These are phyloP conservation scores for Nyctalus aviator DNA, from an alignment of 2,797 vertebrate genomes.

Conservation along the genomic window DNA sequence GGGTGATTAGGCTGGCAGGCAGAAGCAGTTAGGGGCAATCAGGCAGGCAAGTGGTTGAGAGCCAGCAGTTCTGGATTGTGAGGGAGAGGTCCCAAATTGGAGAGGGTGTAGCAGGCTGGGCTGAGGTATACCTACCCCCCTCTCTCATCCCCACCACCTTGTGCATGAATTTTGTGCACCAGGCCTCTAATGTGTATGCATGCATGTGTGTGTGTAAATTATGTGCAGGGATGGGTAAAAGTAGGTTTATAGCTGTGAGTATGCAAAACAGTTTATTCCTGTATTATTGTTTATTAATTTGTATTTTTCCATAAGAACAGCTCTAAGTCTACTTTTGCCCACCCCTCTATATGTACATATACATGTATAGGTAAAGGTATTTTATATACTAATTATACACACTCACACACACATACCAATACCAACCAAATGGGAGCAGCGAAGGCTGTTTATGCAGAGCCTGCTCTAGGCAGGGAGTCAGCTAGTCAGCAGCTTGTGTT, in stretches of 20 bases:
- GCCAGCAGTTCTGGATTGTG: too few species aligned
- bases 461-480: neutral
- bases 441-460: neutral
- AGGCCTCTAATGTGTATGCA: too few species aligned
- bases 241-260: neutral
- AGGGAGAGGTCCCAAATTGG: too few species aligned
- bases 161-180: too few species aligned
- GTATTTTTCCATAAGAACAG: too few species aligned
- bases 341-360: neutral
- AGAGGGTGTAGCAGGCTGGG: too few species aligned
- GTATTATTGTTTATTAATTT: too few species aligned
- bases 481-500: neutral
- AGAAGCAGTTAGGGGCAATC: too few species aligned
- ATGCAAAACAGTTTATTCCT: neutral
- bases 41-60: too few species aligned
- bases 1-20: too few species aligned
- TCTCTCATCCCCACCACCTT: rapidly evolving
- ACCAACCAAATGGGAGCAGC: neutral
- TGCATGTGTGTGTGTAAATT: neutral
- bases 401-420: neutral
- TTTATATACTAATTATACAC: neutral
- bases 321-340: neutral
- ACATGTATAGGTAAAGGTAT: neutral
- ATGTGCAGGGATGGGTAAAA: neutral
- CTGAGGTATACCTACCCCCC: too few species aligned